Evolutionary conservation across 2,797 vertebrate genomes (phyloP).

Genomic region (Champsocephalus gunnari): DNA sequence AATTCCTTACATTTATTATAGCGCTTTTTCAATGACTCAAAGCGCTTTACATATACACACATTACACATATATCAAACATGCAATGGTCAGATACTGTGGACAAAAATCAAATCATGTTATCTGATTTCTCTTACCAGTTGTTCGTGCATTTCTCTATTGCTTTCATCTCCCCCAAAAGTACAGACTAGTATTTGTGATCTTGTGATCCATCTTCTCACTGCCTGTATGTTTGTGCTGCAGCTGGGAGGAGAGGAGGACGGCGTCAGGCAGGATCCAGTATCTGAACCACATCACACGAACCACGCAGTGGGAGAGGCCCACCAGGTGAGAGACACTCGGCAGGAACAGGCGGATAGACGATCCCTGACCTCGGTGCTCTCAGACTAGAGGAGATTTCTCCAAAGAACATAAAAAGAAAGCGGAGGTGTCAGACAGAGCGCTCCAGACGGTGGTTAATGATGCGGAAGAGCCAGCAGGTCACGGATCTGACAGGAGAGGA

Average conservation of each 20-base stretch:
- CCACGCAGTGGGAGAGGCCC: constrained; percentile 97
- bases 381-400: constrained; percentile 31
- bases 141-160: too few species aligned
- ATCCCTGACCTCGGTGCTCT: constrained; percentile 47
- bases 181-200: too few species aligned
- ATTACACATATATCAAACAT: too few species aligned
- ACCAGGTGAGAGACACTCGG: constrained; percentile 88
- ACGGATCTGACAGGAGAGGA: constrained; percentile 22
- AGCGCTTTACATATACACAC: too few species aligned
- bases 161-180: too few species aligned
- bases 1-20: too few species aligned
- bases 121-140: too few species aligned
- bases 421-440: constrained; percentile 34
- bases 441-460: constrained; percentile 51
- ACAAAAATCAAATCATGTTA: too few species aligned
- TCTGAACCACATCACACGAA: constrained; percentile 97
- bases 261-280: constrained; percentile 98
- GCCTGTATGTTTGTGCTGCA: constrained; percentile 80
- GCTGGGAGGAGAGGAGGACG: constrained; percentile 97
- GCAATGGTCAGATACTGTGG: too few species aligned
- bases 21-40: too few species aligned
- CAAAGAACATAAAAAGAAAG: not conserved
- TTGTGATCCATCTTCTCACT: constrained; percentile 49
- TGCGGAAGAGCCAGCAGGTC: constrained; percentile 45
- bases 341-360: constrained; percentile 37